Percentiles rank a stretch among this genome's conserved stretches.
Conservation (phyloP, 2,797 vertebrate species). For the Remorina albescens region DNA sequence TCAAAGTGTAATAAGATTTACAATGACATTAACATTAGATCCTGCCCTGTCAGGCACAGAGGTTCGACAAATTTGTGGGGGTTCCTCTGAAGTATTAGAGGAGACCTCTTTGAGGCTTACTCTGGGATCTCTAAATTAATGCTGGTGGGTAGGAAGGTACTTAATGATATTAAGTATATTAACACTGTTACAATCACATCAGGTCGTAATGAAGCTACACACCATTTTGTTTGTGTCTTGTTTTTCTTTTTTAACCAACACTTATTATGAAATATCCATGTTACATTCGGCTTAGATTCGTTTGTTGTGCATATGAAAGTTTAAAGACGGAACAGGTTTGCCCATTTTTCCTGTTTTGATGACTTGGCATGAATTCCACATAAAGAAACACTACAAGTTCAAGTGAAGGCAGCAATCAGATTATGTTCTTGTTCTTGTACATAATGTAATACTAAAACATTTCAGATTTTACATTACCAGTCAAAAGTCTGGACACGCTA, state of each 20-base stretch:
- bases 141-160: neutral
- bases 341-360: neutral
- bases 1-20: neutral
- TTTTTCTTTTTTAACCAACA: no score
- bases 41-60: constrained; percentile 8
- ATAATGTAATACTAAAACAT: no score
- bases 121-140: neutral
- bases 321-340: no score
- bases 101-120: constrained; percentile 1
- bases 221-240: no score
- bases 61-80: neutral
- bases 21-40: neutral
- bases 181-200: no score
- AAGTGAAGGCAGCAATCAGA: neutral
- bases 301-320: no score
- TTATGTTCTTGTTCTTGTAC: no score
- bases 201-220: neutral
- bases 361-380: neutral
- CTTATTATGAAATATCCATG: no score
- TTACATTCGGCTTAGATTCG: no score
- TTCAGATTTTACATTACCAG: no score
- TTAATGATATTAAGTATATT: no score
- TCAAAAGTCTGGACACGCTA: no score
- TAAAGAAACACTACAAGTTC: neutral
- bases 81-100: constrained; percentile 10